These are phyloP conservation scores for Machimus rusticus DNA, from an alignment of 2,888 invertebrate species.

Conservation along the genomic window DNA sequence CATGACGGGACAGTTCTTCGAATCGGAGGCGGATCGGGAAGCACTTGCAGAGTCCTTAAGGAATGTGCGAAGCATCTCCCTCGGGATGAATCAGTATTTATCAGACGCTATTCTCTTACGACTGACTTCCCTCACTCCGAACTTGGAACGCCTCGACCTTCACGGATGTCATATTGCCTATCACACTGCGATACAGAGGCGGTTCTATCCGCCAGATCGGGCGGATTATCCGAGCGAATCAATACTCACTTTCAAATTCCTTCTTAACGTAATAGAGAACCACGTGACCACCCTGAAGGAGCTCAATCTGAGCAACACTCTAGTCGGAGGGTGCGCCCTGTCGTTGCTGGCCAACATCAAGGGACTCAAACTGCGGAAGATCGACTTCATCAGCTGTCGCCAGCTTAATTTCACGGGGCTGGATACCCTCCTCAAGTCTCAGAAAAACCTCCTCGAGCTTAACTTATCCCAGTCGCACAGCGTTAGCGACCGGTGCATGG, in stretches of 20 bases:
- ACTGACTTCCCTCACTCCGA: conserved; percentile 69
- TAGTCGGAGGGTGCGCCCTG: conserved; percentile 72
- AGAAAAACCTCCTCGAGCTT: conserved; percentile 64
- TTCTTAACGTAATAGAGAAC: conserved; percentile 67
- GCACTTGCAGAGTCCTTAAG: conserved; percentile 51
- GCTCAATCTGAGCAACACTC: conserved; percentile 72
- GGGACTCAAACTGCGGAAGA: conserved; percentile 56
- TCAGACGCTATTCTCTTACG: conserved; percentile 78
- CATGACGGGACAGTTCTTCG: conserved; percentile 76
- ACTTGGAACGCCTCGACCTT: conserved; percentile 69
- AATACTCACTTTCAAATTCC: conserved; percentile 74
- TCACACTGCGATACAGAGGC: conserved; percentile 72
- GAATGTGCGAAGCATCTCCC: conserved; percentile 67
- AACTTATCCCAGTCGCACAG: conserved; percentile 72
- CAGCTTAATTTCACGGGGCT: conserved; percentile 56
- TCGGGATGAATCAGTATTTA: conserved; percentile 74
- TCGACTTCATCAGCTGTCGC: conserved; percentile 55
- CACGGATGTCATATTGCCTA: conserved; percentile 76
- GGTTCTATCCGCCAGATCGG: conserved; percentile 69
- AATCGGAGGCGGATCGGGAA: conserved; percentile 67
- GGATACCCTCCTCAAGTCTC: conserved; percentile 36
- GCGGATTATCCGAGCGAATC: conserved; percentile 69
- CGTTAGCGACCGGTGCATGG: conserved; percentile 71
- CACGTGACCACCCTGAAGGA: conserved; percentile 67
- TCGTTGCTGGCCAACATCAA: conserved; percentile 66